phyloP scores from a whole-genome alignment of 2,888 invertebrate genomes.

The Colostygia pectinataria region DNA sequence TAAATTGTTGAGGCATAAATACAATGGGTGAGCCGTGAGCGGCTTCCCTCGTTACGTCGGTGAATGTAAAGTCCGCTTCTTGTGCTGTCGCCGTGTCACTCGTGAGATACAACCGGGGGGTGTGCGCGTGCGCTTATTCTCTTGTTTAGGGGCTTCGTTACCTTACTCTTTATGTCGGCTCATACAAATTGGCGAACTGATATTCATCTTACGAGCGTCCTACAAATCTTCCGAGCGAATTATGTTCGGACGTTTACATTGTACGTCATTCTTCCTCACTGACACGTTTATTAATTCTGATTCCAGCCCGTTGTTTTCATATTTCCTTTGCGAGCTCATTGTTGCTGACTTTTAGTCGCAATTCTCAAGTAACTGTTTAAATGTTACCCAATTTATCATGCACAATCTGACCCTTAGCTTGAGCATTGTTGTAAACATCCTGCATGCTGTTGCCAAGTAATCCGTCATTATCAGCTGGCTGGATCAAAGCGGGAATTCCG shows the following conservation, averaged over 20 bases:
- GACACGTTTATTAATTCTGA: constrained; percentile 50
- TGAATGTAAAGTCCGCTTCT: constrained; percentile 77
- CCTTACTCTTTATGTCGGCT: constrained; percentile 71
- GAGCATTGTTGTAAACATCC: constrained; percentile 45
- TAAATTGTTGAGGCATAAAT: constrained; percentile 81
- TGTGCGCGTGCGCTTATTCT: constrained; percentile 44
- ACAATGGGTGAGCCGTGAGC: constrained; percentile 73
- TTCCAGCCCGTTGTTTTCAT: constrained; percentile 25
- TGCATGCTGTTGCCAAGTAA: constrained; percentile 56
- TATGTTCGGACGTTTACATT: constrained; percentile 58
- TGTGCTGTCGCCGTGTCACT: constrained; percentile 75
- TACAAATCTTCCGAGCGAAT: constrained; percentile 57
- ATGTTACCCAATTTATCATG: constrained; percentile 33
- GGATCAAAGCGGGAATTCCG: constrained; percentile 68
- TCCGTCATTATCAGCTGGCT: constrained; percentile 63
- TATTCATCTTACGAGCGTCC: constrained; percentile 56
- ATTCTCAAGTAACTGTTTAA: constrained; percentile 11
- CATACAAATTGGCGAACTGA: constrained; percentile 75
- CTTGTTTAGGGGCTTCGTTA: constrained; percentile 81
- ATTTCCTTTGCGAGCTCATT: constrained; percentile 19
- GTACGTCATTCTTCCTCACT: constrained; percentile 57
- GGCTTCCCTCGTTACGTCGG: constrained; percentile 80
- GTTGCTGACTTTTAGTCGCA: constrained; percentile 3
- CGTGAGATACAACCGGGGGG: constrained; percentile 68
- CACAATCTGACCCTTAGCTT: constrained; percentile 43